A percentile compares a stretch with the other conserved stretches of the same genome.
phyloP scores from a whole-genome alignment of 2,888 invertebrate genomes.

The Neelides folsomi region DNA sequence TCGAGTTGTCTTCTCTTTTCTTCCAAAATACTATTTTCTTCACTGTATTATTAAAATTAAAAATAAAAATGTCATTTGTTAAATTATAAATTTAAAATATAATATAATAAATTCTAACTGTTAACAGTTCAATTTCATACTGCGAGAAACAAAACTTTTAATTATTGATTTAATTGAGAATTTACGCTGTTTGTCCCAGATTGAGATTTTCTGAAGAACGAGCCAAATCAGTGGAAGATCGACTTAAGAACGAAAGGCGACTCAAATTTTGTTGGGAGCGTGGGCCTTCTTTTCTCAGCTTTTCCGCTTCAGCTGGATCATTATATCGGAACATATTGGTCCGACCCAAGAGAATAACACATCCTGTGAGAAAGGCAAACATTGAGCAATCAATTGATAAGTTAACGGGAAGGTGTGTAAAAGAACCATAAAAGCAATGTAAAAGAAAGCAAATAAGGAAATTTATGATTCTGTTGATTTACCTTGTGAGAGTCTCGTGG shows the following conservation, averaged over 20 bases:
- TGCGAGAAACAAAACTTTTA: too few relatives aligned
- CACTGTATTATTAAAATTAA: slow-evolving; percentile 9
- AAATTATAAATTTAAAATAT: too few relatives aligned
- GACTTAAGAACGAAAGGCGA: slow-evolving; percentile 63
- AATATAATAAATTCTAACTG: too few relatives aligned
- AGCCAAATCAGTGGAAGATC: slow-evolving; percentile 63
- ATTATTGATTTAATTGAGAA: too few relatives aligned
- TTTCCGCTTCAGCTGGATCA: slow-evolving; percentile 77
- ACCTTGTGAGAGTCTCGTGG: slow-evolving; percentile 64
- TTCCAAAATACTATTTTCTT: slow-evolving; percentile 27
- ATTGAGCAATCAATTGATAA: too few relatives aligned
- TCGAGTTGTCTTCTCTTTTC: slow-evolving; percentile 31
- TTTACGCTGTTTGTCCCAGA: slow-evolving; percentile 2
- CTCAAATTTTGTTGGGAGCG: slow-evolving; percentile 63
- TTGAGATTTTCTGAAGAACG: slow-evolving; percentile 39
- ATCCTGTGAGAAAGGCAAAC: slow-evolving; percentile 42
- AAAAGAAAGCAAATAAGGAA: background rate
- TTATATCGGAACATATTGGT: slow-evolving; percentile 77
- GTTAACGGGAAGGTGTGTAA: background rate
- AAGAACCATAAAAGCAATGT: too few relatives aligned
- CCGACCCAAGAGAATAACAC: slow-evolving; percentile 60
- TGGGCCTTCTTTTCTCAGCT: slow-evolving; percentile 59
- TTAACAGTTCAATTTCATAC: too few relatives aligned
- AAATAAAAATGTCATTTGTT: background rate
- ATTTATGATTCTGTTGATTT: slow-evolving; percentile 2